phyloP scores from a whole-genome alignment of 2,113 vertebrate species.

The Hemichromis elongatus region DNA sequence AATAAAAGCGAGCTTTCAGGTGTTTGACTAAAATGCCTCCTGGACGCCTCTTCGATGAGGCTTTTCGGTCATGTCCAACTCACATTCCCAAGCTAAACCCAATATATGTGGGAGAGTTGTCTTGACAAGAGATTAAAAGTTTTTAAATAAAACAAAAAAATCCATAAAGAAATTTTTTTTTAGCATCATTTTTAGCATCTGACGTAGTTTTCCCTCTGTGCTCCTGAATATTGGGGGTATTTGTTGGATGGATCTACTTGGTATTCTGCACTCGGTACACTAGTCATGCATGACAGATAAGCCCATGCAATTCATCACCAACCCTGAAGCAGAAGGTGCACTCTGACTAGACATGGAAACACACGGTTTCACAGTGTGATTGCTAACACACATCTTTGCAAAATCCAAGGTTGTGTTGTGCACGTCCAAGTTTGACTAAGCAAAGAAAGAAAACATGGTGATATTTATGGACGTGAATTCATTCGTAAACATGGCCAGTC shows the following conservation, averaged over 20 bases:
- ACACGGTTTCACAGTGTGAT: background rate
- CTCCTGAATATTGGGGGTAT: background rate
- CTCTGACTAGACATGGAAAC: background rate
- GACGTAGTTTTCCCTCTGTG: background rate
- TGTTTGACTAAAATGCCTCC: background rate
- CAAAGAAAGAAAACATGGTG: background rate
- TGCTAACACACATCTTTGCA: background rate
- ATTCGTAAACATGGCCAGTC: background rate
- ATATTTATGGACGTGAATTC: background rate
- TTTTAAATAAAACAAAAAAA: fast-evolving
- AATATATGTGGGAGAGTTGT: background rate
- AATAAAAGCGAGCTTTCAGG: background rate
- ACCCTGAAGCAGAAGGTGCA: background rate
- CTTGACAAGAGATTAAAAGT: background rate
- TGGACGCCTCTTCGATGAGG: background rate
- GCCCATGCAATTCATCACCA: slow-evolving; percentile 12
- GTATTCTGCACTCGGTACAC: background rate
- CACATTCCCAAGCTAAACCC: background rate
- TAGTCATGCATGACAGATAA: background rate
- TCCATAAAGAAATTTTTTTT: background rate
- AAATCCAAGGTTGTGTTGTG: background rate
- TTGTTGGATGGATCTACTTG: background rate
- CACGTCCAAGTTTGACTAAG: background rate
- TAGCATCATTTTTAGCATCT: background rate
- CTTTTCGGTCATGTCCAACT: background rate